These are phyloP conservation scores for Neostethus bicornis DNA, from an alignment of 2,797 vertebrate species.

Conservation along the genomic window DNA sequence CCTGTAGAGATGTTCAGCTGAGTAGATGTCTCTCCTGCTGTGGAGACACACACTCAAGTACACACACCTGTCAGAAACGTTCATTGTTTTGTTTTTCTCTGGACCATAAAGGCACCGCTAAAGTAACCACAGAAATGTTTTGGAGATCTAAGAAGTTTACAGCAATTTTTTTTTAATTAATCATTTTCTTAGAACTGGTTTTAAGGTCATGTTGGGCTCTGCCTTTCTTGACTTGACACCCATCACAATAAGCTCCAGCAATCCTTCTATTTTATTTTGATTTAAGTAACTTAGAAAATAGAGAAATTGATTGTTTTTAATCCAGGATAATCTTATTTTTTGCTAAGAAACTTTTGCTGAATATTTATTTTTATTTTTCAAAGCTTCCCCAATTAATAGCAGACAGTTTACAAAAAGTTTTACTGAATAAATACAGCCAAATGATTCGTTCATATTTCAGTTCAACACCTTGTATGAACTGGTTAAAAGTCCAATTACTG, in stretches of 20 bases:
- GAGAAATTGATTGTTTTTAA: no score
- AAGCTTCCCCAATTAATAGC: conserved; percentile 17
- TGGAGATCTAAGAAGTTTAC: conserved; percentile 5
- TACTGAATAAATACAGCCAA: conserved; percentile 33
- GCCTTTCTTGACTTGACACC: no score
- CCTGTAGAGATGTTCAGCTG: conserved; percentile 42
- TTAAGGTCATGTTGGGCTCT: no score
- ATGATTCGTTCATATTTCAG: conserved; percentile 2
- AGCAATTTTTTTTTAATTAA: conserved; percentile 1
- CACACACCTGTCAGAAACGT: conserved; percentile 16
- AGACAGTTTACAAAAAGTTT: conserved; percentile 1
- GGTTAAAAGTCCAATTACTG: conserved; percentile 34
- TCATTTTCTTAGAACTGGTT: no score
- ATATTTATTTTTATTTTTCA: neutral
- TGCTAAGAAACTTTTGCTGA: no score
- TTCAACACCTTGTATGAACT: conserved; percentile 6
- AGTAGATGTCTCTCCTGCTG: conserved; percentile 37
- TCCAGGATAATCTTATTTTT: no score
- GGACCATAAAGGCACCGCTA: conserved; percentile 37
- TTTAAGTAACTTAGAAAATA: no score
- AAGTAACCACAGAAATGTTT: conserved; percentile 17
- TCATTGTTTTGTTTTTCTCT: conserved; percentile 33
- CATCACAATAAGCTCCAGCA: no score
- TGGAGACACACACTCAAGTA: conserved; percentile 17
- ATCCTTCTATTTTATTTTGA: no score